These are phyloP conservation scores for Tuberolachnus salignus DNA, from an alignment of 2,888 invertebrate genomes.

Conservation along the genomic window DNA sequence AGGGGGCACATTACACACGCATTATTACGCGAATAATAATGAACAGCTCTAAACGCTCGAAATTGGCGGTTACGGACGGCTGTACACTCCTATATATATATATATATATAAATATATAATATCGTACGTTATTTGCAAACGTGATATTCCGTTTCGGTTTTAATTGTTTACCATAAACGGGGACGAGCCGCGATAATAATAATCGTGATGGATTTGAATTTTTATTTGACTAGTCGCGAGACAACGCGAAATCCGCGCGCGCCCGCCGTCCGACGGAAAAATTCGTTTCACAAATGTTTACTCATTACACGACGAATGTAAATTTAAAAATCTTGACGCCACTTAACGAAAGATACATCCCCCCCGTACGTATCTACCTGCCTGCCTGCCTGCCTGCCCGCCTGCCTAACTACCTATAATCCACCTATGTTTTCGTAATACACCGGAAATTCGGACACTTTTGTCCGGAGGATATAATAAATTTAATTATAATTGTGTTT, in stretches of 20 bases:
- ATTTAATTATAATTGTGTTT: not conserved
- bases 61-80: slow-evolving; percentile 7
- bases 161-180: slow-evolving; percentile 41
- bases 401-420: too few relatives aligned
- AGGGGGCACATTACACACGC: not conserved
- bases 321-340: not conserved
- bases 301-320: not conserved
- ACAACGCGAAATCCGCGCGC: not conserved
- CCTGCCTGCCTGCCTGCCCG: too few relatives aligned
- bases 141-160: slow-evolving; percentile 36
- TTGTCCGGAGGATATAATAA: not conserved
- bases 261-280: not conserved
- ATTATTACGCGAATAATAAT: slow-evolving; percentile 30
- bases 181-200: slow-evolving; percentile 1
- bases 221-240: not conserved
- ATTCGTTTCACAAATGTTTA: not conserved
- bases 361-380: too few relatives aligned
- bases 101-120: too few relatives aligned
- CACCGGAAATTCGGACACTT: not conserved
- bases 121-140: slow-evolving; percentile 39
- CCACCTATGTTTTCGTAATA: too few relatives aligned
- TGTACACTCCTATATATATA: not conserved
- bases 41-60: slow-evolving; percentile 15
- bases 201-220: slow-evolving; percentile 29
- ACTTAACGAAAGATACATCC: too few relatives aligned